Evolutionary conservation across 2,888 invertebrate genomes (phyloP).

Genomic region (Eupithecia centaureata): DNA sequence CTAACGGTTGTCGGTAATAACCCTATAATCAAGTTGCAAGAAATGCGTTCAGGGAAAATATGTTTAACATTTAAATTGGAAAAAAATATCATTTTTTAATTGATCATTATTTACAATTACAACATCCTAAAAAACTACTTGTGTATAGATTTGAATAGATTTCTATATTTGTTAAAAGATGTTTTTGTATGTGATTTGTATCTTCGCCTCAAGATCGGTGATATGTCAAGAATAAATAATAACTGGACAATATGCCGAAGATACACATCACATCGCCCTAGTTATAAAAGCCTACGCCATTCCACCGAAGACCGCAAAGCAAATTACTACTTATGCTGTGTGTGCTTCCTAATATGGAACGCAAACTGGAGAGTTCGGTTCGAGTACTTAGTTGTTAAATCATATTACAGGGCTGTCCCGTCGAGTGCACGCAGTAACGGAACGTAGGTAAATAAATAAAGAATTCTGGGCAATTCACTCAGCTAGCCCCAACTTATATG

Average conservation of each 20-base stretch:
- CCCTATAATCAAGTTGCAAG: no score
- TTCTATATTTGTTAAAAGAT: background rate
- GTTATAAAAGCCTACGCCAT: slow-evolving; percentile 37
- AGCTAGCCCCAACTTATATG: no score
- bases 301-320: slow-evolving; percentile 43
- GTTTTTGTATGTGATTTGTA: background rate
- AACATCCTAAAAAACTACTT: no score
- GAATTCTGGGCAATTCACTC: no score
- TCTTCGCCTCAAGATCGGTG: background rate
- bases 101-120: no score
- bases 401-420: slow-evolving; percentile 49
- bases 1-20: no score
- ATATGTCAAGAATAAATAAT: no score
- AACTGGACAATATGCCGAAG: no score
- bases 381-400: slow-evolving; percentile 50
- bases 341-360: slow-evolving; percentile 51
- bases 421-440: background rate
- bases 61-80: no score
- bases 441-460: background rate
- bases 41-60: no score
- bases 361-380: slow-evolving; percentile 47
- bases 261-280: slow-evolving; percentile 15
- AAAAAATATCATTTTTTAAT: no score
- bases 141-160: no score
- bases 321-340: slow-evolving; percentile 47